These are phyloP conservation scores for Trissolcus japonicus DNA, from an alignment of 2,888 invertebrate species.

Conservation along the genomic window DNA sequence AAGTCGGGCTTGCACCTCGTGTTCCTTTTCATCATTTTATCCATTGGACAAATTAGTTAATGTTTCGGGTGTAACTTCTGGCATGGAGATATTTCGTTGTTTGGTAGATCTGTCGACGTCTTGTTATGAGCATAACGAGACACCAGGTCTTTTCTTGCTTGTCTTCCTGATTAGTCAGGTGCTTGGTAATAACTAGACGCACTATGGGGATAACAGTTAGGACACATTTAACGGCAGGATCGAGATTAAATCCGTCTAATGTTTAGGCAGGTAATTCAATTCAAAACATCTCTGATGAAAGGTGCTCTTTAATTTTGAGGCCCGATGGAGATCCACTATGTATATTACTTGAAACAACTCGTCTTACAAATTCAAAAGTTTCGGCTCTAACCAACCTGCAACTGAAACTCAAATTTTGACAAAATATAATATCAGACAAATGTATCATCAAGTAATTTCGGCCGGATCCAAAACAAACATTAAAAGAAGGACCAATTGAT, in stretches of 20 bases:
- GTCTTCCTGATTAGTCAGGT: constrained; percentile 36
- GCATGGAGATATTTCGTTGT: no score
- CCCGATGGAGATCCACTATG: constrained; percentile 11
- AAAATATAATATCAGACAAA: no score
- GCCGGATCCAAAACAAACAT: no score
- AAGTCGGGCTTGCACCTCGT: constrained; percentile 9
- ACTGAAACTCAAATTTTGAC: no score
- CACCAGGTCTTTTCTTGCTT: constrained; percentile 34
- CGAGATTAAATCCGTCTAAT: constrained; percentile 45
- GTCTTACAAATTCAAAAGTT: no score
- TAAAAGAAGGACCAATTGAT: no score
- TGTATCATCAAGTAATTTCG: no score
- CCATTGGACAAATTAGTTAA: no score
- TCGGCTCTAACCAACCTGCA: no score
- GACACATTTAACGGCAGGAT: constrained; percentile 42
- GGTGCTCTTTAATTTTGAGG: constrained; percentile 17
- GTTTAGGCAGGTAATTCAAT: constrained; percentile 34
- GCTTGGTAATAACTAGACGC: constrained; percentile 43
- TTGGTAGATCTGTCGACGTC: constrained; percentile 10
- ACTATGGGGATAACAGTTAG: constrained; percentile 37
- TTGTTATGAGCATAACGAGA: constrained; percentile 22
- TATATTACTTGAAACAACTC: constrained; percentile 10
- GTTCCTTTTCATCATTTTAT: background rate
- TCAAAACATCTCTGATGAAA: constrained; percentile 28
- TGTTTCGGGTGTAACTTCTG: no score